phyloP scores from a whole-genome alignment of 1,140 invertebrate genomes.

The Lycorma delicatula region DNA sequence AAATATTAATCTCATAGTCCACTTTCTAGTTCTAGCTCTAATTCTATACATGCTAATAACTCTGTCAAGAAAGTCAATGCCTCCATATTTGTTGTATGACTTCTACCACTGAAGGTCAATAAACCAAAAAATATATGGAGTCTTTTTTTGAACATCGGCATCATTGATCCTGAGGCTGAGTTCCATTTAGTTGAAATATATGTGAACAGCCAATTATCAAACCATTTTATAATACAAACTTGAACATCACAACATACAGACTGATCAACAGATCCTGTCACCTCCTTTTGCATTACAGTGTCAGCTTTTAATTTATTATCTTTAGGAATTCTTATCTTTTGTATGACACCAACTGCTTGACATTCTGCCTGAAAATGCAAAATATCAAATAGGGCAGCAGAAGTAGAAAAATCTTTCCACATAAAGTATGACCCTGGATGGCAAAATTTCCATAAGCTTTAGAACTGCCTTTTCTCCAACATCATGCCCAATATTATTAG shows the following conservation, averaged over 20 bases:
- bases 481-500: background rate
- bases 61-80: no score
- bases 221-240: slow-evolving; percentile 1
- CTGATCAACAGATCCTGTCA: background rate
- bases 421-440: background rate
- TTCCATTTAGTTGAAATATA: background rate
- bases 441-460: background rate
- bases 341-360: background rate
- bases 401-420: slow-evolving; percentile 6
- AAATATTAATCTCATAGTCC: no score
- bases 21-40: no score
- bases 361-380: no score
- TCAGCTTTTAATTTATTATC: background rate
- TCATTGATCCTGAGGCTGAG: background rate
- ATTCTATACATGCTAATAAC: no score
- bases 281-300: background rate
- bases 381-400: background rate
- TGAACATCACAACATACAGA: slow-evolving; percentile 1
- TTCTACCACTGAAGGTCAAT: no score
- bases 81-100: no score
- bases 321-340: background rate
- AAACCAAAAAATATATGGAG: no score
- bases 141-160: no score
- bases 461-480: background rate
- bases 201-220: slow-evolving; percentile 2